Base-by-base conservation (phyloP, 2,797 vertebrate genomes). In the Rhinatrema bivittatum region DNA sequence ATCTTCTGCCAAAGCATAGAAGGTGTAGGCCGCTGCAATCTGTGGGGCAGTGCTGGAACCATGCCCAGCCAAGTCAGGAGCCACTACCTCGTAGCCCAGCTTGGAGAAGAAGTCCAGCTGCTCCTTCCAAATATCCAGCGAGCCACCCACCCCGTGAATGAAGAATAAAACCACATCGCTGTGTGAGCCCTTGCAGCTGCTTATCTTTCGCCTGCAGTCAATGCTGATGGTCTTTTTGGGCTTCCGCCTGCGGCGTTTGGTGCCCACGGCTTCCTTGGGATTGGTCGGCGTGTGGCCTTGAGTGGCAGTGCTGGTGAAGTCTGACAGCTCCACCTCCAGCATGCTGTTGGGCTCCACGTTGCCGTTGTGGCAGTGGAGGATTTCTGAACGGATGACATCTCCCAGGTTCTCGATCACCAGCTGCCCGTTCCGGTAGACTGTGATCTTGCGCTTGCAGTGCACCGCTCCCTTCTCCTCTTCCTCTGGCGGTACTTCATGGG, bases 71-170 rank as follows among this genome's bases (percentile, higher is more conserved):
- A 98, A 62, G 42, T 98, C 94, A 0, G 91, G 93, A 0, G 94
- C 94, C 17, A 98, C 91, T 59, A 96, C 93, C 66, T 98, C 93
- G 1, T 98, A 99, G 5, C 94, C 96, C 46, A 97, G 64, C 18
- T 81, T 76, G 37, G 87, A 85, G 25, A 99, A 97, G 64, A 97
- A 98, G 46, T 94, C 90, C 71, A 99, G 68, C 70, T 99, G 95
- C 59, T 93, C 91, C 61, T 87, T 82, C 95, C 95, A 99, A 75
- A 98, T 98, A 67, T 97, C 94, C 67, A 96, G 63, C 0, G 95
- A 97, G 18, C 95, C 94, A 0, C 95, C 94, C 1, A 99, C 95
- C 0, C 95, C 94, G 0, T 99, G 95, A 60, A 99, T 83, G 46
- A 99, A 99, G 56, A 99, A 99, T 2, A 99, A 78, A 0, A 90